phyloP scores from a whole-genome alignment of 1,140 invertebrate genomes.

The Dreissena polymorpha region DNA sequence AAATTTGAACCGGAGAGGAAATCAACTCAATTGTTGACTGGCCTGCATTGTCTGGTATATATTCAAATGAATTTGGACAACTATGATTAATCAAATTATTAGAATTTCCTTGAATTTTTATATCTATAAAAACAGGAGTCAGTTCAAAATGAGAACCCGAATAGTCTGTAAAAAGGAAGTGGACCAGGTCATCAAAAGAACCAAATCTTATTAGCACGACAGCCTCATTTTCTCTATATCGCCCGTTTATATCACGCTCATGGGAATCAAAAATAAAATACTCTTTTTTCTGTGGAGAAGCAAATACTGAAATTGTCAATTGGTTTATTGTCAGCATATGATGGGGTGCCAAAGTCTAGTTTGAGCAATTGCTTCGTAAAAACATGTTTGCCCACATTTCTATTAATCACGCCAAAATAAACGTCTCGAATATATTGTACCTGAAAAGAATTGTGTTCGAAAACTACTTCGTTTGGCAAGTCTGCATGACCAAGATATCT shows the following conservation, averaged over 20 bases:
- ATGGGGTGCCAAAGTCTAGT: no score
- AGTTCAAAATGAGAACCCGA: conserved; percentile 10
- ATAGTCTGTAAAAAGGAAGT: conserved; percentile 3
- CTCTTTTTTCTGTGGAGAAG: no score
- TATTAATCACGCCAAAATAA: no score
- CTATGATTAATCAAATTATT: not conserved
- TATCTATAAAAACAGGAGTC: conserved; percentile 7
- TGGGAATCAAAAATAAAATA: conserved; percentile 30
- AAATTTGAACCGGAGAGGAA: not conserved
- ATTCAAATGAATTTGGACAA: not conserved
- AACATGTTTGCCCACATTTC: no score
- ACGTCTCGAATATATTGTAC: no score
- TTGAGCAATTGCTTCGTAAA: no score
- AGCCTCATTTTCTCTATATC: conserved; percentile 7
- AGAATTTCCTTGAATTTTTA: not conserved
- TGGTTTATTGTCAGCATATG: no score
- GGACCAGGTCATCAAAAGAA: conserved; percentile 17
- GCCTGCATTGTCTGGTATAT: not conserved
- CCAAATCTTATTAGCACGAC: conserved; percentile 13
- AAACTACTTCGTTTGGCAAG: no score
- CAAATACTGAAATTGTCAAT: no score
- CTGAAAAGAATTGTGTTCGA: no score
- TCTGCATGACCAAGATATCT: no score
- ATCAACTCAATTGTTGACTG: not conserved
- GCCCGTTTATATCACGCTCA: conserved; percentile 14